Evolutionary conservation across 2,888 invertebrate species (phyloP).

Genomic region (Palloptera scutellata): DNA sequence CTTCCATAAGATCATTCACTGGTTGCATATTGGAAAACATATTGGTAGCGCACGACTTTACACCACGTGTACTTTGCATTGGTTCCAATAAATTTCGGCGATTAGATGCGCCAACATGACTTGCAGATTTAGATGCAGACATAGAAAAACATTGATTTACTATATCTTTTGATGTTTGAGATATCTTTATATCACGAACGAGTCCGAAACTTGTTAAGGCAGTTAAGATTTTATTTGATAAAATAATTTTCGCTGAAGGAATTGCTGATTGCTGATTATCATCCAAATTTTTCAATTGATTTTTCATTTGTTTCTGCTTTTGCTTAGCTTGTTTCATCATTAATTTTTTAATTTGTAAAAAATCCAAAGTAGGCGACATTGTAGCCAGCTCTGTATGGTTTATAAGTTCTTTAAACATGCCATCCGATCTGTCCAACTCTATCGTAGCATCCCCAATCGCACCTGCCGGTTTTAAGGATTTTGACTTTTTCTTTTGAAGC

Average conservation of each 20-base stretch:
- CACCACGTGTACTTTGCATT: neutral
- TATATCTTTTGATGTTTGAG: neutral
- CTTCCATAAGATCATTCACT: neutral
- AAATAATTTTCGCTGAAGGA: neutral
- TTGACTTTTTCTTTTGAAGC: slow-evolving; percentile 48
- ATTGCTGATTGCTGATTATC: neutral
- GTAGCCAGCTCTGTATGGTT: slow-evolving; percentile 9
- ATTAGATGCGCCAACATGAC: too few relatives aligned
- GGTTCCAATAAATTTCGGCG: neutral
- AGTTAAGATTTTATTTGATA: too few relatives aligned
- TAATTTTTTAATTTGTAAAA: slow-evolving; percentile 47
- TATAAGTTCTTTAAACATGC: slow-evolving; percentile 35
- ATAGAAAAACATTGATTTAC: too few relatives aligned
- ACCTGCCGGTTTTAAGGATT: slow-evolving; percentile 20
- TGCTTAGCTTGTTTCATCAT: slow-evolving; percentile 53
- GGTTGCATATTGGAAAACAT: neutral
- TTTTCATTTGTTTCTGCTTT: slow-evolving; percentile 47
- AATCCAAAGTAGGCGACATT: slow-evolving; percentile 34
- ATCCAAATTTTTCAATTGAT: slow-evolving; percentile 30
- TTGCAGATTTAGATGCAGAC: too few relatives aligned
- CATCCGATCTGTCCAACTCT: slow-evolving; percentile 34
- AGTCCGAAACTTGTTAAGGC: neutral
- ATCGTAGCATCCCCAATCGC: slow-evolving; percentile 24
- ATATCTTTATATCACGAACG: neutral
- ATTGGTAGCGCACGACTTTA: too few relatives aligned